Percentiles rank a stretch among this genome's conserved stretches.
Conservation (phyloP, 2,888 invertebrate genomes). For the Cordilura impudica region DNA sequence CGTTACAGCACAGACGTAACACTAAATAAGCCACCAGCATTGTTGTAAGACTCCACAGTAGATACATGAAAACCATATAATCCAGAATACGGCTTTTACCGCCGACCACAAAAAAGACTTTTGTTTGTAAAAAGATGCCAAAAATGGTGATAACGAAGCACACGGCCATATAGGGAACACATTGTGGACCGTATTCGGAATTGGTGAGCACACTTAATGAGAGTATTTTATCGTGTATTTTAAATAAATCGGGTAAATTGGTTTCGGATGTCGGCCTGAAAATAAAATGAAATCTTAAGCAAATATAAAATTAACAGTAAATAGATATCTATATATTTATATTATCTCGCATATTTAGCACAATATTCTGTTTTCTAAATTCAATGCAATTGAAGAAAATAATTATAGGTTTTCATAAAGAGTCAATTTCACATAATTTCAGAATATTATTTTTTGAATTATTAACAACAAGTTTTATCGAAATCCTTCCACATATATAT, state of each 20-base stretch:
- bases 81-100: conserved; percentile 72
- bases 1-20: conserved; percentile 73
- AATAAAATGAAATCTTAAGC: neutral
- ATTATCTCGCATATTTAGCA: neutral
- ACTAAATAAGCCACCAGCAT: conserved; percentile 74
- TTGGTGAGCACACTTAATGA: conserved; percentile 73
- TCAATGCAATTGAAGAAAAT: no score
- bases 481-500: no score
- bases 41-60: conserved; percentile 74
- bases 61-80: conserved; percentile 72
- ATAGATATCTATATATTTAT: neutral
- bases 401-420: no score
- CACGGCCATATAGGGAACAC: conserved; percentile 75
- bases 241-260: conserved; percentile 75
- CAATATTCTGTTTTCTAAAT: no score
- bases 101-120: conserved; percentile 74
- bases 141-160: conserved; percentile 76
- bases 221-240: conserved; percentile 75
- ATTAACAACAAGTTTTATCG: no score
- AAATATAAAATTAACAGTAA: neutral
- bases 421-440: no score
- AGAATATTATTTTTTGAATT: no score
- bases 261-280: conserved; percentile 71
- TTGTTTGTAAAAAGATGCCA: conserved; percentile 76
- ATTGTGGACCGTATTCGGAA: conserved; percentile 73